Evolutionary conservation across 2,113 vertebrate species (phyloP).

Genomic region (Callaeas wilsoni): DNA sequence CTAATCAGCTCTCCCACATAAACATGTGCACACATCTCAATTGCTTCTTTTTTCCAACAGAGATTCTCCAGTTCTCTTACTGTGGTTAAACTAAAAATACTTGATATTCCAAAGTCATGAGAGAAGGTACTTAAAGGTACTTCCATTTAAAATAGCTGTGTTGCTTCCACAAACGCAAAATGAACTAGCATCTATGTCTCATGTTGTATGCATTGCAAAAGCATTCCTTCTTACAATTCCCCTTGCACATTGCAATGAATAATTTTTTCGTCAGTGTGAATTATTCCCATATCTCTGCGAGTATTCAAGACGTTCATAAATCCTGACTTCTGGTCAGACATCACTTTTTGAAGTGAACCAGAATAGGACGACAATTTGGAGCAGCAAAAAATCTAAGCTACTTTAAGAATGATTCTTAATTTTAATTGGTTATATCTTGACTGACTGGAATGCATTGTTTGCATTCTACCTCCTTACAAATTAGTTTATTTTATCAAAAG

Average conservation of each 20-base stretch:
- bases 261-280: neutral
- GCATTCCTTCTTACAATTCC: neutral
- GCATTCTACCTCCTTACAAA: neutral
- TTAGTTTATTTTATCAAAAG: neutral
- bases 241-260: neutral
- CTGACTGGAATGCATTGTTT: neutral
- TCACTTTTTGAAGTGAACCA: neutral
- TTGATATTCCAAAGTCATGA: neutral
- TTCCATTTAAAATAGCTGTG: neutral
- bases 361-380: neutral
- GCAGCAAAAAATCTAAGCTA: neutral
- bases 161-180: neutral
- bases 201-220: neutral
- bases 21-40: neutral
- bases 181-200: neutral
- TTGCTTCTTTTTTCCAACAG: neutral
- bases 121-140: neutral
- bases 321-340: neutral
- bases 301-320: neutral
- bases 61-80: neutral
- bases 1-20: neutral
- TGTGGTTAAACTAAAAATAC: neutral
- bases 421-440: neutral
- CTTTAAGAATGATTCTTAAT: neutral
- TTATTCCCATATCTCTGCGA: neutral